Evolutionary conservation across 2,113 vertebrate genomes (phyloP).

Genomic region (Tetraodon nigroviridis): DNA sequence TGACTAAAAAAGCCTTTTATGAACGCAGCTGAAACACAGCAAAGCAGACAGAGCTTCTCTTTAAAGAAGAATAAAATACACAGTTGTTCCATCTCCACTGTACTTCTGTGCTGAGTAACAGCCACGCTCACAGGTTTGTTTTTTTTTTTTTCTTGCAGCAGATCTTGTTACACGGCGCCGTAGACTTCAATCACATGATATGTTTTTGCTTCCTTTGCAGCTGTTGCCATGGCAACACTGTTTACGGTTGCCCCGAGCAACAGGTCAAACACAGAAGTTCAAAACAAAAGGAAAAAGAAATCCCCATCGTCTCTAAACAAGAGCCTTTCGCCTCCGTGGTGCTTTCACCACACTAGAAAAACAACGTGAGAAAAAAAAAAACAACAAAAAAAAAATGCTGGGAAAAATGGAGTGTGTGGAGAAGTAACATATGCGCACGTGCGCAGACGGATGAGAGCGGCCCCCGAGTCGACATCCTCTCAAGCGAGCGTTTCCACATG

Average conservation of each 20-base stretch:
- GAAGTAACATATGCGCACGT: constrained; percentile 26
- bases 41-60: background rate
- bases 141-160: constrained; percentile 15
- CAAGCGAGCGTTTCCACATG: background rate
- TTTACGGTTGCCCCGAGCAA: constrained; percentile 79
- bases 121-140: no score
- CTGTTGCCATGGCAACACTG: constrained; percentile 74
- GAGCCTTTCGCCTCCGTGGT: constrained; percentile 37
- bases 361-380: constrained; percentile 10
- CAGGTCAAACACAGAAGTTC: constrained; percentile 77
- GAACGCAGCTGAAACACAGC: no score
- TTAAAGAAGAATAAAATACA: background rate
- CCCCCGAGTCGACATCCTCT: constrained; percentile 9
- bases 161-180: constrained; percentile 71
- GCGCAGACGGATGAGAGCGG: constrained; percentile 17
- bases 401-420: constrained; percentile 3
- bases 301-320: constrained; percentile 67
- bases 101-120: no score
- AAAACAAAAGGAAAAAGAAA: constrained; percentile 74
- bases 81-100: background rate
- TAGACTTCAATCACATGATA: constrained; percentile 74
- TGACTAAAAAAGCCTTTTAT: no score
- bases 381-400: constrained; percentile 1
- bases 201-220: constrained; percentile 75
- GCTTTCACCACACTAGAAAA: constrained; percentile 42